Conservation (phyloP, 2,888 invertebrate species). For the Volucella bombylans region DNA sequence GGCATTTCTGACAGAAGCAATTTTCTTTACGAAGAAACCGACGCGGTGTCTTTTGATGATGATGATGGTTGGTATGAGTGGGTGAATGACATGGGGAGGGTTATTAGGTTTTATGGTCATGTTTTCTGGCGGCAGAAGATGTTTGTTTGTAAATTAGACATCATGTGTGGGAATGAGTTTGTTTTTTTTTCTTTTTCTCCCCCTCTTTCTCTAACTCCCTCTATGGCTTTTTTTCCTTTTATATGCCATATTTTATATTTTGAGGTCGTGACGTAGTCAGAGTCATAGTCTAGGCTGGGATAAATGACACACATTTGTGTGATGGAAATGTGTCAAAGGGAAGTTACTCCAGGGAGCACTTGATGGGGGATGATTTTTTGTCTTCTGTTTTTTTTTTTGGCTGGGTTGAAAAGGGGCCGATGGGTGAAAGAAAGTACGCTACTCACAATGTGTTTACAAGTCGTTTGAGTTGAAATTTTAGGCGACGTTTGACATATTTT, state of each 20-base stretch:
- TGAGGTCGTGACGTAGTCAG: conserved; percentile 1
- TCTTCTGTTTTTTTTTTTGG: neutral
- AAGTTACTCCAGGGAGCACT: conserved; percentile 53
- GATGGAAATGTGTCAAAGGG: conserved; percentile 70
- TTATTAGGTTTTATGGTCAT: conserved; percentile 28
- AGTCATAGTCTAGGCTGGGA: conserved; percentile 7
- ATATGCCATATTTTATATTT: conserved; percentile 40
- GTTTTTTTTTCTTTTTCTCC: too few relatives aligned
- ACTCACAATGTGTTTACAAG: conserved; percentile 29
- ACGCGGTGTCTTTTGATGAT: neutral
- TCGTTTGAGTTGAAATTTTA: conserved; percentile 56
- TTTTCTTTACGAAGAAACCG: conserved; percentile 11
- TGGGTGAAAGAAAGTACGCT: neutral
- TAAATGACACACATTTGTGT: conserved; percentile 47
- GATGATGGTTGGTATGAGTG: too few relatives aligned
- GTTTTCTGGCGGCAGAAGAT: neutral
- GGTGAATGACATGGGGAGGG: neutral
- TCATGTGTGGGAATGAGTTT: conserved; percentile 30
- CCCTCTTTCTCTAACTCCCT: too few relatives aligned
- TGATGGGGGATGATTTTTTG: conserved; percentile 16
- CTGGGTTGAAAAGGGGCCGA: too few relatives aligned
- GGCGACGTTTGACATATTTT: conserved; percentile 70
- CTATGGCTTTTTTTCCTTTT: neutral
- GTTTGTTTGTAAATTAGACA: conserved; percentile 64
- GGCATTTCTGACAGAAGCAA: conserved; percentile 39